These are phyloP conservation scores for Norana najaformis DNA, from an alignment of 2,888 invertebrate species.

Conservation along the genomic window DNA sequence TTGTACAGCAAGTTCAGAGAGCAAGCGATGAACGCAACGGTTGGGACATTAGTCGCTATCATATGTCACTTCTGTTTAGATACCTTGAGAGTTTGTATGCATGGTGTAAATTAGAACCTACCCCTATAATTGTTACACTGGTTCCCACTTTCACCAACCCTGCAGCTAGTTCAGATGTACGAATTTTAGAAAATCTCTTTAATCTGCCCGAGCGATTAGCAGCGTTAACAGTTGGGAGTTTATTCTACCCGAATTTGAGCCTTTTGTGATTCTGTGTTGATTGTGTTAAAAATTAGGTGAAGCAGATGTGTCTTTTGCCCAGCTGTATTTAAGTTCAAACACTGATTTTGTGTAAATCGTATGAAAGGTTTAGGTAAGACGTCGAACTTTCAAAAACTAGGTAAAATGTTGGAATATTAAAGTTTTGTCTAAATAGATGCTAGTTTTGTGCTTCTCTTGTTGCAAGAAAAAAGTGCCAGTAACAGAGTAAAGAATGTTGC, in stretches of 20 bases:
- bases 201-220: neutral
- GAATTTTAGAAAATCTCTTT: neutral
- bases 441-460: neutral
- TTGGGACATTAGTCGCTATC: neutral
- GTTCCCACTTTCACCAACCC: neutral
- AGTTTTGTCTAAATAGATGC: neutral
- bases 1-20: neutral
- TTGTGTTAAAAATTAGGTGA: neutral
- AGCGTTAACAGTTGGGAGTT: neutral
- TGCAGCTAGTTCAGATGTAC: neutral
- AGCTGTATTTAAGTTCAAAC: neutral
- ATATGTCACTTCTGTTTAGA: neutral
- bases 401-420: constrained; percentile 13
- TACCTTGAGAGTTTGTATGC: neutral
- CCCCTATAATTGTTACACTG: neutral
- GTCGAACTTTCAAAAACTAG: constrained; percentile 10
- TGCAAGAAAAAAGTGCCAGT: too few relatives aligned
- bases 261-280: neutral
- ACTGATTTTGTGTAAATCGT: constrained; percentile 6
- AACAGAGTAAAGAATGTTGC: neutral
- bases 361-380: constrained; percentile 4
- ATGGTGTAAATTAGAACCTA: neutral
- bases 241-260: neutral
- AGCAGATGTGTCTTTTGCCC: neutral
- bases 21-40: neutral